Conservation (phyloP, 2,113 vertebrate species). For the Myanophis thanlyinensis region DNA sequence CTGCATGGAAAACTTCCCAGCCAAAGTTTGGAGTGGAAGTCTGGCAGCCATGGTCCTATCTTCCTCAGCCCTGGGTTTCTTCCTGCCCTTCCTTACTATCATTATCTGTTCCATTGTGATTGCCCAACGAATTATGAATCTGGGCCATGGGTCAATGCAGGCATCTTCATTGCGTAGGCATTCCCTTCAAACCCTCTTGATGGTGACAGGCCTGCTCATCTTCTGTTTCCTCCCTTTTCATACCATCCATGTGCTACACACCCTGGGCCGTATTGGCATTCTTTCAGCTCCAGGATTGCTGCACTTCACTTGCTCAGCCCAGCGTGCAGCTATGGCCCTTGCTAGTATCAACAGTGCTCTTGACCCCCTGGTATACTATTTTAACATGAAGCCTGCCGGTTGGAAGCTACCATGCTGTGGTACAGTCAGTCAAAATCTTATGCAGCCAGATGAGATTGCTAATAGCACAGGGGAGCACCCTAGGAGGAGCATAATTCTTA, state of each 20-base stretch:
- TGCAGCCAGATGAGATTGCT: not conserved
- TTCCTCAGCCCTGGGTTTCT: slow-evolving; percentile 55
- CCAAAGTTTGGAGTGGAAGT: slow-evolving; percentile 51
- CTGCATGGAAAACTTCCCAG: slow-evolving; percentile 62
- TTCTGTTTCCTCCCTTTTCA: slow-evolving; percentile 35
- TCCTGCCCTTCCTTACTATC: slow-evolving; percentile 60
- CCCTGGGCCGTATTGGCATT: slow-evolving; percentile 10
- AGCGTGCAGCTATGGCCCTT: slow-evolving; percentile 43
- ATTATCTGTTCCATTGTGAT: slow-evolving; percentile 59
- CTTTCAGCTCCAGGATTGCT: slow-evolving; percentile 7
- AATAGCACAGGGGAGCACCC: not conserved
- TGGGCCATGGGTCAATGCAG: not conserved
- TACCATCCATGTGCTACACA: slow-evolving; percentile 8
- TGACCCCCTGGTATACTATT: slow-evolving; percentile 49
- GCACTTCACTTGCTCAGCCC: slow-evolving; percentile 30
- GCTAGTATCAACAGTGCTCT: slow-evolving; percentile 48
- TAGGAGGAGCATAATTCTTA: not conserved
- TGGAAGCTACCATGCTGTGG: slow-evolving; percentile 11
- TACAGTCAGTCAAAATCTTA: not conserved
- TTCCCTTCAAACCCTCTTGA: not conserved
- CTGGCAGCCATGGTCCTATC: slow-evolving; percentile 42
- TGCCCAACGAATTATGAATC: slow-evolving; percentile 31
- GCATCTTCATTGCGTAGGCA: not conserved
- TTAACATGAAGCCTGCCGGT: slow-evolving; percentile 19
- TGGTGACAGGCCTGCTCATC: slow-evolving; percentile 22